phyloP scores from a whole-genome alignment of 2,888 invertebrate genomes.

The Dasysyrphus tricinctus region DNA sequence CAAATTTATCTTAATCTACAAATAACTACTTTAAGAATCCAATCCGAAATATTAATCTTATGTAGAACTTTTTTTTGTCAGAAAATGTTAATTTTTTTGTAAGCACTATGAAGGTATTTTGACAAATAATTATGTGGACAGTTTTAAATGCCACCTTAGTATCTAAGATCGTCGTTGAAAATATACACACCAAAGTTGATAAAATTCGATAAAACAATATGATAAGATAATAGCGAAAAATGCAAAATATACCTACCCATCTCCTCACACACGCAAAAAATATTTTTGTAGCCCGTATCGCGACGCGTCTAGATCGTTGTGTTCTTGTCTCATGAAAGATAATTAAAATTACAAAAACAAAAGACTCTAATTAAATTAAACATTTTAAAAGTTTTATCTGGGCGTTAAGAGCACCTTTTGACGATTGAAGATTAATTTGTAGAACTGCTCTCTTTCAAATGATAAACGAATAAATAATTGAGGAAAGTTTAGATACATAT shows the following conservation, averaged over 20 bases:
- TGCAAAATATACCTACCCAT: slow-evolving; percentile 62
- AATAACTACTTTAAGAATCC: background rate
- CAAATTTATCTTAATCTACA: background rate
- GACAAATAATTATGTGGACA: slow-evolving; percentile 41
- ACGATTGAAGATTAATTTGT: slow-evolving; percentile 42
- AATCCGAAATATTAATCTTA: background rate
- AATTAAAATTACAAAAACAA: slow-evolving; percentile 51
- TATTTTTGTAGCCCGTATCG: background rate
- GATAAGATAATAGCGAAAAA: slow-evolving; percentile 72
- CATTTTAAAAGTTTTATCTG: slow-evolving; percentile 31
- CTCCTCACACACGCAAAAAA: slow-evolving; percentile 10
- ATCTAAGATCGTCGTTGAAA: slow-evolving; percentile 33
- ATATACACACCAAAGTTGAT: slow-evolving; percentile 61
- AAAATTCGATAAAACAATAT: slow-evolving; percentile 72
- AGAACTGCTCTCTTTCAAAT: slow-evolving; percentile 12
- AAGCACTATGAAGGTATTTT: slow-evolving; percentile 52
- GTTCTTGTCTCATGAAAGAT: slow-evolving; percentile 60
- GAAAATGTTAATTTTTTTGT: background rate
- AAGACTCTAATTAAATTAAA: slow-evolving; percentile 55
- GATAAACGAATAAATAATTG: slow-evolving; percentile 23
- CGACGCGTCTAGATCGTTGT: background rate
- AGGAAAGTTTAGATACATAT: slow-evolving; percentile 26
- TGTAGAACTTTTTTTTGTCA: background rate
- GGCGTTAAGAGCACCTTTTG: slow-evolving; percentile 38
- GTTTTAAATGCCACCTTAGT: slow-evolving; percentile 48